phyloP scores from a whole-genome alignment of 2,113 vertebrate species.

The pig (Sus scrofa) region DNA sequence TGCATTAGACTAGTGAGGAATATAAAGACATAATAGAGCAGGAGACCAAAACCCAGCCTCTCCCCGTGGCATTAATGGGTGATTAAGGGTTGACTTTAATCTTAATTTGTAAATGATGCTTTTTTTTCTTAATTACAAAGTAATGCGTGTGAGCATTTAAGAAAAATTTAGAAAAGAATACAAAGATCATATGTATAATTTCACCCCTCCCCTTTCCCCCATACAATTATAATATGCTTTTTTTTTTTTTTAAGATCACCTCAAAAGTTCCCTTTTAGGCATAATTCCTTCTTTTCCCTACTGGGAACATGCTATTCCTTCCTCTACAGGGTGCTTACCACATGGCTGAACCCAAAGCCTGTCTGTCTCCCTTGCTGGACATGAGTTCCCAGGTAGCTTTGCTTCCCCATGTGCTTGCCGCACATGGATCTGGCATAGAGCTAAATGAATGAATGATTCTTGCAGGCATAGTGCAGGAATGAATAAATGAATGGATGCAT shows the following conservation, averaged over 20 bases:
- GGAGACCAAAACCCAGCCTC: background rate
- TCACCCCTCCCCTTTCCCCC: background rate
- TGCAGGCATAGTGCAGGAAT: background rate
- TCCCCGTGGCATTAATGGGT: background rate
- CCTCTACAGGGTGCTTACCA: background rate
- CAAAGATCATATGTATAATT: constrained; percentile 4
- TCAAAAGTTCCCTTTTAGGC: background rate
- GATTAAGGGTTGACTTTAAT: background rate
- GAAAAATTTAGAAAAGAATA: background rate
- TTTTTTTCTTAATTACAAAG: constrained; percentile 40
- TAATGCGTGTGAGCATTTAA: background rate
- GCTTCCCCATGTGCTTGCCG: background rate
- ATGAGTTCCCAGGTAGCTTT: background rate
- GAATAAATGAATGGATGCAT: background rate
- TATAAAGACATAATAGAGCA: background rate
- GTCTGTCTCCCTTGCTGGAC: background rate
- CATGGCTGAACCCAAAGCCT: background rate
- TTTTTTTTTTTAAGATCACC: background rate
- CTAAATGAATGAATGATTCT: background rate
- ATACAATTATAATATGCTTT: constrained; percentile 18
- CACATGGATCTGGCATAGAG: background rate
- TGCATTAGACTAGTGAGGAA: background rate
- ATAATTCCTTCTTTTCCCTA: background rate
- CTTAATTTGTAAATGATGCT: constrained; percentile 40
- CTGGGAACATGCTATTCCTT: background rate